Conservation (phyloP, 2,797 vertebrate genomes). For the Naso thynnoides region DNA sequence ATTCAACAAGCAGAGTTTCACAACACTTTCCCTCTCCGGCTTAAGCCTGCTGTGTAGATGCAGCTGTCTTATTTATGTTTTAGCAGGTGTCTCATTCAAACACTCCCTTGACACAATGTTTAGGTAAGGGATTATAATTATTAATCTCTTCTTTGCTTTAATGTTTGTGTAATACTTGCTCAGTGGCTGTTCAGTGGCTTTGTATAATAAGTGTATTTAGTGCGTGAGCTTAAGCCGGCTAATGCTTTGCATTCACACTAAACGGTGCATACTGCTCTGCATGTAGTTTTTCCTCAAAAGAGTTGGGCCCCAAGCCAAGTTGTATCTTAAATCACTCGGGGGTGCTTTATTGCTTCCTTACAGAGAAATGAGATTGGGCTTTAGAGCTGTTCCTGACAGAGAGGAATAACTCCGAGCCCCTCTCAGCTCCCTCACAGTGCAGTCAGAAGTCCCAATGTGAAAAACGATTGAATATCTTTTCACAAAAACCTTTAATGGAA, state of each 20-base stretch:
- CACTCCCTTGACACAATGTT: constrained; percentile 62
- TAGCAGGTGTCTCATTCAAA: constrained; percentile 65
- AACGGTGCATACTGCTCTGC: constrained; percentile 45
- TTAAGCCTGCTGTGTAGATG: constrained; percentile 20
- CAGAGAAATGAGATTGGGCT: constrained; percentile 70
- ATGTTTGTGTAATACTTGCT: constrained; percentile 70
- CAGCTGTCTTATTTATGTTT: constrained; percentile 65
- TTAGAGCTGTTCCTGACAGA: constrained; percentile 62
- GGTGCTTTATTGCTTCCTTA: constrained; percentile 75
- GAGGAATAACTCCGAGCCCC: constrained; percentile 62
- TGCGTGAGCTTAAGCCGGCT: constrained; percentile 49
- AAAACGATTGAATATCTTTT: constrained; percentile 75
- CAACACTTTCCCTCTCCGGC: constrained; percentile 32
- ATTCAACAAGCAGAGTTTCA: constrained; percentile 34
- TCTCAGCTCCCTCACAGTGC: constrained; percentile 45
- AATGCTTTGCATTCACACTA: constrained; percentile 56
- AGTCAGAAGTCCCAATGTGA: constrained; percentile 59
- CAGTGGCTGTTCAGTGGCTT: constrained; percentile 55
- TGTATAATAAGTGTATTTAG: constrained; percentile 59
- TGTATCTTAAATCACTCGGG: constrained; percentile 71
- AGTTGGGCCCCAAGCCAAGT: constrained; percentile 56
- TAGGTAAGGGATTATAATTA: constrained; percentile 68
- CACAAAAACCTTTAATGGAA: constrained; percentile 74
- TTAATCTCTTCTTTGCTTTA: constrained; percentile 58
- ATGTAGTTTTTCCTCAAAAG: constrained; percentile 64